Conservation (phyloP, 2,888 invertebrate genomes). For the Junonia oenone region DNA sequence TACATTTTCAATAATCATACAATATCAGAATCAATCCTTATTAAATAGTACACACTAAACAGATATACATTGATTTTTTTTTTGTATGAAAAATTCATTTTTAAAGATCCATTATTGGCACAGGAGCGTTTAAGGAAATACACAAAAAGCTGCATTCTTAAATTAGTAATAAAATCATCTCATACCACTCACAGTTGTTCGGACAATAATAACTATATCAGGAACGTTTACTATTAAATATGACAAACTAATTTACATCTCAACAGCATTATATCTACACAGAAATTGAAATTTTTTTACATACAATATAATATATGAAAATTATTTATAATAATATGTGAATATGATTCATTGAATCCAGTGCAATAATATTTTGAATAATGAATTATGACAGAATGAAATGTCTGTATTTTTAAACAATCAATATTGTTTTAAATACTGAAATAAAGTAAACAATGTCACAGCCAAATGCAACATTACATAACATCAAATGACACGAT, state of each 20-base stretch:
- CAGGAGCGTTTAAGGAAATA: conserved; percentile 18
- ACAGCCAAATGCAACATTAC: neutral
- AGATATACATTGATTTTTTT: neutral
- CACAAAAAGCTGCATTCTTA: conserved; percentile 23
- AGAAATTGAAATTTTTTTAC: conserved; percentile 20
- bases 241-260: conserved; percentile 38
- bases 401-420: neutral
- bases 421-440: neutral
- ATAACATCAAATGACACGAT: neutral
- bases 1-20: neutral
- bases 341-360: neutral
- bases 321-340: neutral
- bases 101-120: conserved; percentile 24
- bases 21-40: neutral
- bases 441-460: neutral
- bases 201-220: conserved; percentile 43
- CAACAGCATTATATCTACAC: conserved; percentile 36
- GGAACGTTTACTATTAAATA: conserved; percentile 55
- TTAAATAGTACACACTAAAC: neutral
- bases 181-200: conserved; percentile 48
- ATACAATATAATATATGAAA: neutral
- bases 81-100: neutral
- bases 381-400: neutral
- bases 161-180: conserved; percentile 16
- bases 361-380: neutral